These are phyloP conservation scores for Nephrotoma flavescens DNA, from an alignment of 2,888 invertebrate genomes.

Conservation along the genomic window DNA sequence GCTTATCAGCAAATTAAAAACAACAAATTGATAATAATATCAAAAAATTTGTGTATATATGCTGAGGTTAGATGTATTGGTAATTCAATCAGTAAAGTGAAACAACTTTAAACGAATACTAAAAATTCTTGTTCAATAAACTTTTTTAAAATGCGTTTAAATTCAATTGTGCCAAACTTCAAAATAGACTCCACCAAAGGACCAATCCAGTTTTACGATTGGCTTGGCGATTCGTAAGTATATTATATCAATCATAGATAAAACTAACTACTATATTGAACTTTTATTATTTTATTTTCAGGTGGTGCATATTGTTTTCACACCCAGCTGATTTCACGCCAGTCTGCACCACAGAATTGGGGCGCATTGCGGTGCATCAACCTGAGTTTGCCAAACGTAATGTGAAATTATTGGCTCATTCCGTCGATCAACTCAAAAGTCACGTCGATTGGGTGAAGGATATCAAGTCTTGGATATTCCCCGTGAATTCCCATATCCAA, in stretches of 20 bases:
- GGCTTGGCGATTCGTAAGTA: constrained; percentile 60
- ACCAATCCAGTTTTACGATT: constrained; percentile 60
- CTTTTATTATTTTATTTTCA: constrained; percentile 19
- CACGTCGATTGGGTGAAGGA: constrained; percentile 69
- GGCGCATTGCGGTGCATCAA: constrained; percentile 52
- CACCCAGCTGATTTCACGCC: constrained; percentile 84
- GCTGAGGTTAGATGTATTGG: background rate
- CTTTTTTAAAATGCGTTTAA: constrained; percentile 41
- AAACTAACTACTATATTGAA: too few relatives aligned
- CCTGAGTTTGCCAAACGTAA: constrained; percentile 54
- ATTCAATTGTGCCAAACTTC: constrained; percentile 63
- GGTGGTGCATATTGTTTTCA: constrained; percentile 78
- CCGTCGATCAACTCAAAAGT: constrained; percentile 56
- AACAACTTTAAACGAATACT: background rate
- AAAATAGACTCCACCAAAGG: constrained; percentile 58
- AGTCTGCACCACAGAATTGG: constrained; percentile 79
- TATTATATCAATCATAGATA: too few relatives aligned
- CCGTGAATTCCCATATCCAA: constrained; percentile 64
- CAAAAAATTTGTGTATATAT: background rate
- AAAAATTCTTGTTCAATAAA: too few relatives aligned
- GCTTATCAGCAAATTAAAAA: background rate
- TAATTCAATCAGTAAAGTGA: background rate
- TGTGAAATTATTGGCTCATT: constrained; percentile 64
- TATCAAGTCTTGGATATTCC: constrained; percentile 53
- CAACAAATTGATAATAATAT: background rate